Evolutionary conservation across 2,888 invertebrate genomes (phyloP).

Genomic region (Macaria notata): DNA sequence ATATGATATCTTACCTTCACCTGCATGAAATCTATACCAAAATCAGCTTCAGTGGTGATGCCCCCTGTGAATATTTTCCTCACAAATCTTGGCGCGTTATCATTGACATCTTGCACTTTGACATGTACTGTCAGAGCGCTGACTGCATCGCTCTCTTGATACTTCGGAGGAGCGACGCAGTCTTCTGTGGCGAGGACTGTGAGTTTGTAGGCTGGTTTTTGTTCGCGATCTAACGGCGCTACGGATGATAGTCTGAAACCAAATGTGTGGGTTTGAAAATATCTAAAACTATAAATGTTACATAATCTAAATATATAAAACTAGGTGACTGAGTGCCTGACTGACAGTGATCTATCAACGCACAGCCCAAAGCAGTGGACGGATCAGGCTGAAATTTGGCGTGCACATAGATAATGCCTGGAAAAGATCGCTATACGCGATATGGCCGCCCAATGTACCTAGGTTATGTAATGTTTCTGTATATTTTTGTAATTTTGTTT

Average conservation of each 20-base stretch:
- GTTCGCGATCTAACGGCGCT: conserved; percentile 89
- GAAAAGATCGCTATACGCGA: no score
- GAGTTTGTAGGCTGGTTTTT: conserved; percentile 84
- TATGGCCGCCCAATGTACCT: no score
- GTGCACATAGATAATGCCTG: no score
- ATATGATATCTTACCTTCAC: conserved; percentile 83
- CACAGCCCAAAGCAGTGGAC: no score
- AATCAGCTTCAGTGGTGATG: conserved; percentile 95
- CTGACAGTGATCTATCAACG: no score
- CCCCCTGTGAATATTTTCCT: conserved; percentile 95
- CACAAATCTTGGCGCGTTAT: conserved; percentile 93
- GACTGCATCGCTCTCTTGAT: conserved; percentile 84
- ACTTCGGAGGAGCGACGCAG: conserved; percentile 84
- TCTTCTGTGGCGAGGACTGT: conserved; percentile 92
- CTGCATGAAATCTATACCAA: conserved; percentile 93
- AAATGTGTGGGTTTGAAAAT: not conserved
- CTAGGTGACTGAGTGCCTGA: no score
- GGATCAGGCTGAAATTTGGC: no score
- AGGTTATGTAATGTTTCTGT: no score
- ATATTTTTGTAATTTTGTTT: no score
- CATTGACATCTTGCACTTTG: conserved; percentile 92
- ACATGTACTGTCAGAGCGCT: conserved; percentile 87
- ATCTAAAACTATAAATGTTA: no score
- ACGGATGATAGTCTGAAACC: conserved; percentile 54
- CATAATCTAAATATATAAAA: no score